Conservation (phyloP, 2,888 invertebrate species). For the Heterodera filipjevi region DNA sequence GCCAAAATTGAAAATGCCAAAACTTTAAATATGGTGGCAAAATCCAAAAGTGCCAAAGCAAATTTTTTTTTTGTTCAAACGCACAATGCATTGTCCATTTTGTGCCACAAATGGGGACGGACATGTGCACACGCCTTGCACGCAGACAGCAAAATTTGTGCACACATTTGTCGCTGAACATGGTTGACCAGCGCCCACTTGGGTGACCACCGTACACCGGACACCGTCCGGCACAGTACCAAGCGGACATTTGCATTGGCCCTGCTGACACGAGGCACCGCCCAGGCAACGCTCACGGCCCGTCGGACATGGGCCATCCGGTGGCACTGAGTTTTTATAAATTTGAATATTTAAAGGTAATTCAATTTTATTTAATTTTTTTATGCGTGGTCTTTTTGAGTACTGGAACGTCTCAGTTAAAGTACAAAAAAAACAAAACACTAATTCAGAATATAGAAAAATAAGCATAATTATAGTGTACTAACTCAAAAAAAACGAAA, state of each 20-base stretch:
- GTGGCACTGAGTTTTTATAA: constrained; percentile 42
- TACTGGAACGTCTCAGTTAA: too few species aligned
- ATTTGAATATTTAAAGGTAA: not conserved
- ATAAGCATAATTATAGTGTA: too few species aligned
- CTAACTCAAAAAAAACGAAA: too few species aligned
- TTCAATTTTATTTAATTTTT: too few species aligned
- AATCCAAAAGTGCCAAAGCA: not conserved
- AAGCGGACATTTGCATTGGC: constrained; percentile 48
- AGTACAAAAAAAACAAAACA: too few species aligned
- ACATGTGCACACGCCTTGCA: constrained; percentile 58
- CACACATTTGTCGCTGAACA: constrained; percentile 44
- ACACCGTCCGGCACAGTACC: constrained; percentile 43
- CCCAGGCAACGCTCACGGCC: constrained; percentile 57
- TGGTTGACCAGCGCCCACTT: constrained; percentile 49
- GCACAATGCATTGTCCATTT: constrained; percentile 42
- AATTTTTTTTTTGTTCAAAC: not conserved
- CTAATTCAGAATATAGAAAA: too few species aligned
- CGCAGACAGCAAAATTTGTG: constrained; percentile 53
- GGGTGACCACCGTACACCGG: constrained; percentile 44
- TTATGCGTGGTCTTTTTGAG: too few species aligned
- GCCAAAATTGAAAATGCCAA: not conserved
- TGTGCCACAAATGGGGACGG: constrained; percentile 47
- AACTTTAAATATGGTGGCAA: not conserved
- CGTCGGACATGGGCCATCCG: constrained; percentile 54
- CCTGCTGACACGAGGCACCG: constrained; percentile 50